Base-by-base conservation (phyloP, 2,888 invertebrate genomes). In the Drosophila mimica region DNA sequence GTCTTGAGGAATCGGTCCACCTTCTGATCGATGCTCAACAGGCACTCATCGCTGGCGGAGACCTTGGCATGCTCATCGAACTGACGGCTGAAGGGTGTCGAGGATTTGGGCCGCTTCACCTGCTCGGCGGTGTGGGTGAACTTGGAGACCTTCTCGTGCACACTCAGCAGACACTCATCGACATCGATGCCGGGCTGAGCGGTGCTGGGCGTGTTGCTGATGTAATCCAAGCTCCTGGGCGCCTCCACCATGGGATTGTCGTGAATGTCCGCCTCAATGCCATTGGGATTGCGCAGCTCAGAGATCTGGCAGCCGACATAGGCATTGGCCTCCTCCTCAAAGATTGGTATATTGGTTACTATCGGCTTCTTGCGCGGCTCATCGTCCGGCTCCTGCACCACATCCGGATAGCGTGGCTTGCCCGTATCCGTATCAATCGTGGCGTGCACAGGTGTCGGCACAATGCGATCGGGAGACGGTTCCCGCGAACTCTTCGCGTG, bases 401-500 rank as follows among this genome's bases (percentile, higher is more conserved):
- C 94, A 91, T 97, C 96, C 0, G 97, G 96, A 89, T 95, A 96
- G 64, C 96, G 94, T 4, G 96, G 96, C 62, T 94, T 94, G 56
- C 95, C 94, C 3, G 94, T 94, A 57, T 92, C 94, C 3, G 94
- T 94, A 51, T 92, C 91, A 17, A 90, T 17, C 38, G 91, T 83
- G 9, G 94, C 94, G 46, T 94, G 94, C 6, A 95, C 94, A 0
- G 96, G 96, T 13, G 95, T 94, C 0, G 96, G 96, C 82, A 95
- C 95, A 64, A 96, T 94, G 71, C 95, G 94, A 88, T 96, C 96
- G 0, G 96, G 96, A 6, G 96, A 96, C 58, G 96, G 95, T 92
- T 96, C 96, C 25, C 96, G 93, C 0, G 96, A 96, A 57, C 96
- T 96, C 92, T 95, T 96, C 0, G 96, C 96, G 90, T 95, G 95